phyloP scores from a whole-genome alignment of 2,888 invertebrate genomes.

The Drosophila antonietae region DNA sequence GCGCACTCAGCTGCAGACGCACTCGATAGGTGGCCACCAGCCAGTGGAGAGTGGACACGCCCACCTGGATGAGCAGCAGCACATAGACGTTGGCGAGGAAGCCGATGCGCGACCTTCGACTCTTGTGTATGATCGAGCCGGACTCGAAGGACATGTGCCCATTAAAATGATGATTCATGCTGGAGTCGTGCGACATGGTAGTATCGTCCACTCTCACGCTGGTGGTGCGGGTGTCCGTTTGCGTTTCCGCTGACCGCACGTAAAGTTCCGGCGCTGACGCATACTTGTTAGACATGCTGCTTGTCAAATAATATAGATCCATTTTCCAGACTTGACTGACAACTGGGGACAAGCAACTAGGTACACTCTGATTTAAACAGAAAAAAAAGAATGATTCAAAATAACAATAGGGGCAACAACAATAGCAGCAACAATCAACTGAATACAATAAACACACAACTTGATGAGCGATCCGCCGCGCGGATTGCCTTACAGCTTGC shows the following conservation, averaged over 20 bases:
- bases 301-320: slow-evolving; percentile 17
- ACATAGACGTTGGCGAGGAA: slow-evolving; percentile 49
- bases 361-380: not conserved
- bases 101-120: slow-evolving; percentile 8
- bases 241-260: slow-evolving; percentile 13
- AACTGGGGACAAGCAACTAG: not conserved
- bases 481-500: slow-evolving; percentile 8
- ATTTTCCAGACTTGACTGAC: slow-evolving; percentile 1
- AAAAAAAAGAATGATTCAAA: not conserved
- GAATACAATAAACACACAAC: slow-evolving; percentile 12
- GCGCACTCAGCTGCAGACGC: slow-evolving; percentile 20
- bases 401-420: slow-evolving; percentile 13
- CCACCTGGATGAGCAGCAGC: slow-evolving; percentile 40
- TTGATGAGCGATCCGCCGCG: slow-evolving; percentile 47
- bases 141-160: not conserved
- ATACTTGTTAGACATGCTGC: slow-evolving; percentile 26
- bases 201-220: not conserved
- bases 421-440: slow-evolving; percentile 1
- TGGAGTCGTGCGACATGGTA: not conserved
- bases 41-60: slow-evolving; percentile 50
- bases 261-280: slow-evolving; percentile 48
- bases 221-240: slow-evolving; percentile 1
- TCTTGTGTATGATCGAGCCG: not conserved
- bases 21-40: slow-evolving; percentile 49
- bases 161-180: not conserved